Conservation (phyloP, 2,888 invertebrate genomes). For the Idaea dimidiata region DNA sequence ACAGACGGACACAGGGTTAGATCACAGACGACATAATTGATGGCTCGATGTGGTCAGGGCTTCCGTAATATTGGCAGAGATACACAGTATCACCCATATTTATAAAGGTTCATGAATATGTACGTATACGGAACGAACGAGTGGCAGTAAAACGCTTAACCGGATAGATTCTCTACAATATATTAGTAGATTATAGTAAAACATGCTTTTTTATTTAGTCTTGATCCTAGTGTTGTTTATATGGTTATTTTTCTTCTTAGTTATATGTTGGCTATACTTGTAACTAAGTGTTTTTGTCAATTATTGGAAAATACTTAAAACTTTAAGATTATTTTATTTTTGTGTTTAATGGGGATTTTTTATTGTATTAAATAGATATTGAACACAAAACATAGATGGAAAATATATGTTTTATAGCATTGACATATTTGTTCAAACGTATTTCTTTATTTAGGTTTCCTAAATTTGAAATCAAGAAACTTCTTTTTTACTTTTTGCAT, state of each 20-base stretch:
- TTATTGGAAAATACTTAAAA: too few relatives aligned
- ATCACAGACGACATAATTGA: constrained; percentile 70
- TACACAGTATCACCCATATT: constrained; percentile 35
- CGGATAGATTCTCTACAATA: constrained; percentile 20
- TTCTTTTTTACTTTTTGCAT: neutral
- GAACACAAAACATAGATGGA: too few relatives aligned
- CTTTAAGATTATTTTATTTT: too few relatives aligned
- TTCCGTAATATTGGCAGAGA: constrained; percentile 45
- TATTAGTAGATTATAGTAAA: constrained; percentile 16
- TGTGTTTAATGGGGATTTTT: neutral
- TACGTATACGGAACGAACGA: constrained; percentile 30
- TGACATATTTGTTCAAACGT: too few relatives aligned
- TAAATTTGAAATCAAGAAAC: too few relatives aligned
- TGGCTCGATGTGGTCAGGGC: constrained; percentile 51
- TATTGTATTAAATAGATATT: too few relatives aligned
- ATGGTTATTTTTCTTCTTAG: too few relatives aligned
- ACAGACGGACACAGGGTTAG: constrained; percentile 70
- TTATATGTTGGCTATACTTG: too few relatives aligned
- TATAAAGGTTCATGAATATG: constrained; percentile 46
- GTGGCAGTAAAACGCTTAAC: constrained; percentile 22
- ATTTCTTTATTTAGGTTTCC: too few relatives aligned
- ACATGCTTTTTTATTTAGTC: neutral
- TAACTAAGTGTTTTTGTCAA: too few relatives aligned
- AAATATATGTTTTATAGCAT: too few relatives aligned
- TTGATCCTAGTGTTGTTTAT: too few relatives aligned